Evolutionary conservation across 2,888 invertebrate species (phyloP).

Genomic region (Eupithecia insigniata): DNA sequence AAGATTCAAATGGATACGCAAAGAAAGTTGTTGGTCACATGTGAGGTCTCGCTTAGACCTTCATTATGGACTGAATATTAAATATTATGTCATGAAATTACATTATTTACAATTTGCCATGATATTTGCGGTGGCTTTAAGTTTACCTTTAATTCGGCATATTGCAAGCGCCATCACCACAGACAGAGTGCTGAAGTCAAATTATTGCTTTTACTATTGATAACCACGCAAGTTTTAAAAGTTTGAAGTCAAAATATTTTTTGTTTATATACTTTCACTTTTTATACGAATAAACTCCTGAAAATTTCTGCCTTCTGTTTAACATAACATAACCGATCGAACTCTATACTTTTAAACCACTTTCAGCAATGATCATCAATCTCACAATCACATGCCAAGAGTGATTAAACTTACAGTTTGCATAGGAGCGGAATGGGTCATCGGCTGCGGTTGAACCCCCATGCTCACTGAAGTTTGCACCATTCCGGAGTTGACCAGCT

Average conservation of each 20-base stretch:
- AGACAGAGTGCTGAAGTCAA: not conserved
- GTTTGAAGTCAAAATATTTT: too few species aligned
- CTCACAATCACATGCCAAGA: not conserved
- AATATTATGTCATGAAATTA: too few species aligned
- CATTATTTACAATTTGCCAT: not conserved
- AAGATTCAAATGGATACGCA: not conserved
- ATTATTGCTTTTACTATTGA: too few species aligned
- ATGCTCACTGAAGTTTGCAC: constrained; percentile 76
- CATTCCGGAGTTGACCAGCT: constrained; percentile 65
- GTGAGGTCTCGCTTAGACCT: too few species aligned
- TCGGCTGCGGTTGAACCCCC: constrained; percentile 63
- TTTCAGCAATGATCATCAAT: not conserved
- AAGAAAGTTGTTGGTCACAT: not conserved
- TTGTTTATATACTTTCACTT: too few species aligned
- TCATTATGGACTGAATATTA: too few species aligned
- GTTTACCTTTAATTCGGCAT: not conserved
- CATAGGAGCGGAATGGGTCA: constrained; percentile 63
- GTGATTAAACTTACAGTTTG: constrained; percentile 62
- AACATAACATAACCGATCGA: not conserved
- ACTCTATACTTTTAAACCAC: constrained; percentile 14
- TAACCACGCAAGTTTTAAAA: too few species aligned
- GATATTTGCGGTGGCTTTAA: not conserved
- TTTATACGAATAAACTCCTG: not conserved
- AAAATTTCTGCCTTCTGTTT: not conserved
- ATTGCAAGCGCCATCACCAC: not conserved